A percentile compares a stretch with the other conserved stretches of the same genome.
phyloP scores from a whole-genome alignment of 2,888 invertebrate species.

The Oligia fasciuncula region DNA sequence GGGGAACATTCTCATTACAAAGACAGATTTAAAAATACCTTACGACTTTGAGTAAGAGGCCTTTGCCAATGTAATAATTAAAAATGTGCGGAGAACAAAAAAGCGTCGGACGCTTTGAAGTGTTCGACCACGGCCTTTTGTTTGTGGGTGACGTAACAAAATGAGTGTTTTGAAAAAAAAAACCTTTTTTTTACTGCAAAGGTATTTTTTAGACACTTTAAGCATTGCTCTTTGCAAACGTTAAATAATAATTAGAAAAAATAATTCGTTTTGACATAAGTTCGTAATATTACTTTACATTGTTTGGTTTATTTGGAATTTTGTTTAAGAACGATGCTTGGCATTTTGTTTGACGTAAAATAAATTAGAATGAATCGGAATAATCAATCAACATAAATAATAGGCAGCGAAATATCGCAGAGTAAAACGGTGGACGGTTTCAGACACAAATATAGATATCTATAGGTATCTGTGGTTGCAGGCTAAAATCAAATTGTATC shows the following conservation, averaged over 20 bases:
- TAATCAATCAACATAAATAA: slow-evolving; percentile 5
- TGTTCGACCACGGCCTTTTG: slow-evolving; percentile 58
- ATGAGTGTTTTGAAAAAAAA: slow-evolving; percentile 58
- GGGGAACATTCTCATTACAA: slow-evolving; percentile 67
- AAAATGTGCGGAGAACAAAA: slow-evolving; percentile 58
- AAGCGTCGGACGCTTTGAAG: slow-evolving; percentile 59
- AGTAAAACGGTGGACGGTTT: neutral
- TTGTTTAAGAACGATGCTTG: neutral
- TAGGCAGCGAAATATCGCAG: neutral
- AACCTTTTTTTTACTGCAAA: neutral
- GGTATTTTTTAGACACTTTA: slow-evolving; percentile 30
- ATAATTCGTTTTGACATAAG: neutral
- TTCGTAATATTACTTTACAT: neutral
- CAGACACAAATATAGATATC: too few relatives aligned
- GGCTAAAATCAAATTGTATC: neutral
- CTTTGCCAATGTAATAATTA: slow-evolving; percentile 59
- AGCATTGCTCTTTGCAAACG: slow-evolving; percentile 15
- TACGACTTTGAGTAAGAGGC: slow-evolving; percentile 56
- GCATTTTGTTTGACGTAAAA: neutral
- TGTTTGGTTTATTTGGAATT: neutral
- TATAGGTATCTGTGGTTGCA: neutral
- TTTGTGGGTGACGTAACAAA: slow-evolving; percentile 57
- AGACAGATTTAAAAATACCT: slow-evolving; percentile 53
- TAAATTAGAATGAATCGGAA: neutral
- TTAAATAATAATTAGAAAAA: slow-evolving; percentile 25